Conservation (phyloP, 2,797 vertebrate genomes). For the Cuniculus paca region DNA sequence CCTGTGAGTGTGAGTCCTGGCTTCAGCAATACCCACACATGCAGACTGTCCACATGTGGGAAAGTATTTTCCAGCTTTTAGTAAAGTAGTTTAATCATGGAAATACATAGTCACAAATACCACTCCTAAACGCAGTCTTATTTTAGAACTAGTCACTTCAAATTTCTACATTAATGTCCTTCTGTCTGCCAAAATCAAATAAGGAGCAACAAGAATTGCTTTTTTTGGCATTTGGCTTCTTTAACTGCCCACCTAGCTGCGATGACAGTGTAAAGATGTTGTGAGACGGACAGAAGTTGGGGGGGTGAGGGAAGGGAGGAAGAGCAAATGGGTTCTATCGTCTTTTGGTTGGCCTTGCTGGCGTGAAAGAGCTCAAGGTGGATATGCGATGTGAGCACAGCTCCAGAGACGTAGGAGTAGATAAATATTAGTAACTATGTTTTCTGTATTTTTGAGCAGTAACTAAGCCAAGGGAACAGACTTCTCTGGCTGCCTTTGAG, state of each 20-base stretch:
- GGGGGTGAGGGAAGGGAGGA: not conserved
- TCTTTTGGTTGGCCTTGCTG: not conserved
- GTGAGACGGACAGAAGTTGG: not conserved
- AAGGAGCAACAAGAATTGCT: not conserved
- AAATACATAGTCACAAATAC: not conserved
- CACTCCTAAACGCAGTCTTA: not conserved
- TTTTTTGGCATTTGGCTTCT: not conserved
- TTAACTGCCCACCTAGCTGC: not conserved
- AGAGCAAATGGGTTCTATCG: not conserved
- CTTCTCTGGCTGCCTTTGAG: not conserved
- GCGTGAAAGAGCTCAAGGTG: not conserved
- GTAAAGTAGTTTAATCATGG: not conserved
- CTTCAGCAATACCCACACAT: not conserved
- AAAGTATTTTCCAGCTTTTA: not conserved
- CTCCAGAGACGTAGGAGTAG: not conserved
- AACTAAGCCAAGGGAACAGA: not conserved
- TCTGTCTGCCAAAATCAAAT: slow-evolving; percentile 16
- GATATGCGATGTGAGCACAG: not conserved
- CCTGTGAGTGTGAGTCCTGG: fast-evolving
- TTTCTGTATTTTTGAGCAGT: not conserved
- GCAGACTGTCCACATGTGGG: not conserved
- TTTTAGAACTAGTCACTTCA: not conserved
- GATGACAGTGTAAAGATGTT: not conserved
- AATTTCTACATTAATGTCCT: not conserved
- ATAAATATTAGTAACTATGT: too few species aligned